phyloP scores from a whole-genome alignment of 2,797 vertebrate genomes.

The Sebastes itinus region DNA sequence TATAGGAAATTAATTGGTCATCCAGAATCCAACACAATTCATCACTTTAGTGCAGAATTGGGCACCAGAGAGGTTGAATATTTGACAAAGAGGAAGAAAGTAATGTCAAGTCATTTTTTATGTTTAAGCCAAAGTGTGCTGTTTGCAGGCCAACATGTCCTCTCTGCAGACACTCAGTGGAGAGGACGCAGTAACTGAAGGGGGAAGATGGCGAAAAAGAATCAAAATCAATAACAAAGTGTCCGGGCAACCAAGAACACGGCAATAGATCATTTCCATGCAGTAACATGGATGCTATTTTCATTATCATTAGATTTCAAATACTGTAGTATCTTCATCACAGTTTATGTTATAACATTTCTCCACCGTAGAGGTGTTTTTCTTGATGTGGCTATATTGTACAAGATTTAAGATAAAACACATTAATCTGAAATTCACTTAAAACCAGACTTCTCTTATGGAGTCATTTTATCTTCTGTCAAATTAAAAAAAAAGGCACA shows the following conservation, averaged over 20 bases:
- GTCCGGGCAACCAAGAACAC: constrained; percentile 20
- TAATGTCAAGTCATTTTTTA: constrained; percentile 4
- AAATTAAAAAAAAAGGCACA: not conserved
- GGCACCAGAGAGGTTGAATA: not conserved
- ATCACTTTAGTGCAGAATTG: not conserved
- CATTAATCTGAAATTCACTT: not conserved
- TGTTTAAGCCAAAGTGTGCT: not conserved
- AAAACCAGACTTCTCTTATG: not conserved
- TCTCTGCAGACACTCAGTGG: not conserved
- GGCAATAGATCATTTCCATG: constrained; percentile 35
- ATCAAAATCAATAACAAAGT: constrained; percentile 45
- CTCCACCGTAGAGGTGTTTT: not conserved
- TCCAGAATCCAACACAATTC: not conserved
- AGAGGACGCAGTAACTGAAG: constrained; percentile 21
- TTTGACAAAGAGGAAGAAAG: not conserved
- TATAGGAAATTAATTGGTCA: not conserved
- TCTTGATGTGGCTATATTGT: not conserved
- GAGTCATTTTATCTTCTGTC: not conserved
- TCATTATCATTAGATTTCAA: constrained; percentile 36
- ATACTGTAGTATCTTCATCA: constrained; percentile 9
- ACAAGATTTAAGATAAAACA: not conserved
- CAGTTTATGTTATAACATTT: constrained; percentile 2
- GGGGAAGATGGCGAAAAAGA: constrained; percentile 25
- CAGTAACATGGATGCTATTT: constrained; percentile 36
- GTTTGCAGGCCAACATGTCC: not conserved